phyloP scores from a whole-genome alignment of 1,140 invertebrate species.

The Pteromalus puparum region DNA sequence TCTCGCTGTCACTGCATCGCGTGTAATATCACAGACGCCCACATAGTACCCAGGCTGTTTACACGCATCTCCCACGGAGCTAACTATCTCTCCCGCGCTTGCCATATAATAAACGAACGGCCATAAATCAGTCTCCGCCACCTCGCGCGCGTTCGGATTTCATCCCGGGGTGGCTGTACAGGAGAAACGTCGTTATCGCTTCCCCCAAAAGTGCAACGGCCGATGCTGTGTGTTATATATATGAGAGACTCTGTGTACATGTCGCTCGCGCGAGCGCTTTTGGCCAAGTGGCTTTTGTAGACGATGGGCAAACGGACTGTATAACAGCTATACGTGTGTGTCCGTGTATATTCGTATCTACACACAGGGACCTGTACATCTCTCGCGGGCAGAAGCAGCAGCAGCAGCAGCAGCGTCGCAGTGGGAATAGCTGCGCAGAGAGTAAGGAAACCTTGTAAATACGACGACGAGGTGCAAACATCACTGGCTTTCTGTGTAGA shows the following conservation, averaged over 20 bases:
- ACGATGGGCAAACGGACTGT: conserved; percentile 9
- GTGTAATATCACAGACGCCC: background rate
- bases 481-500: background rate
- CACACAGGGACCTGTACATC: background rate
- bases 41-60: background rate
- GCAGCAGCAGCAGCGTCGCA: background rate
- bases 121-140: conserved; percentile 18
- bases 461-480: background rate
- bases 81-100: background rate
- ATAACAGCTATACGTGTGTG: background rate
- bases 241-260: background rate
- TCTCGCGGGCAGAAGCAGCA: background rate
- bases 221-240: background rate
- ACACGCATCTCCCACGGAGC: conserved; percentile 1
- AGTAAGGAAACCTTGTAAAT: background rate
- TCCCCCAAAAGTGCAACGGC: conserved; percentile 23
- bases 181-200: conserved; percentile 8
- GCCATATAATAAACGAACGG: conserved; percentile 24
- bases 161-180: background rate
- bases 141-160: background rate
- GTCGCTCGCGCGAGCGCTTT: no score
- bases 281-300: conserved; percentile 3
- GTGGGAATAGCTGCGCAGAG: background rate
- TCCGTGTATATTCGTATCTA: background rate
- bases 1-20: background rate